Base-by-base conservation (phyloP, 2,113 vertebrate genomes). In the Cranoglanis bouderius region DNA sequence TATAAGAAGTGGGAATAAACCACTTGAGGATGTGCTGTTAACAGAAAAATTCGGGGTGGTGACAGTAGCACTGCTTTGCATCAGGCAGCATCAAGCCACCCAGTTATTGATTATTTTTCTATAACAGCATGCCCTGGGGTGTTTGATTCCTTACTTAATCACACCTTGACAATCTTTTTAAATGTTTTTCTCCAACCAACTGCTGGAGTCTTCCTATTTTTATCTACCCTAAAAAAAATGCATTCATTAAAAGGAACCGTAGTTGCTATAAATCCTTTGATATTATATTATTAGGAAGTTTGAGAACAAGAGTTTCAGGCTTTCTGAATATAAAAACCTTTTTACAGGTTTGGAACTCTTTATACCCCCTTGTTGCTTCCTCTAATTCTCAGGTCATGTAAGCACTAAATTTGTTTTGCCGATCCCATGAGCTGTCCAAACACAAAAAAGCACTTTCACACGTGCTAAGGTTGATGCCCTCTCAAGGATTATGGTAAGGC, bases 361-460 rank as follows among this genome's bases (percentile, higher is more conserved):
- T 38, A 65, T 87, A 65, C 49, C 59, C n/a, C 35, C 65, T 86
- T 89, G 32, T n/a, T 59, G 38, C 67, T 63, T 49, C 19, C 26
- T 46, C 55, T 78, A 78, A 82, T 78, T 85, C 63, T 40, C 67
- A 74, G 74, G 65, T 40, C 38, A 49, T 57, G 24, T n/a, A 77
- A 49, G 77, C 49, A 51, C 43, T 78, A 85, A 85, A 65, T 57
- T 77, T 14, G 19, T 51, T 85, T 75, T 86, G 67, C 77, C 81
- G 77, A 88, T 87, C 75, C 88, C 85, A 43, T 26, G 61, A 84
- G 86, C 59, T 83, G 46, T 38, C 38, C 82, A 74, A 89, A 91
- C 88, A 86, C 84, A 88, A 91, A 72, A 91, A 89, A 84, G 88
- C 88, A 88, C 90, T 91, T 72, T 89, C 70, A 67, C 59, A 80